Evolutionary conservation across 2,113 vertebrate genomes (phyloP).

Genomic region (Mirounga angustirostris): DNA sequence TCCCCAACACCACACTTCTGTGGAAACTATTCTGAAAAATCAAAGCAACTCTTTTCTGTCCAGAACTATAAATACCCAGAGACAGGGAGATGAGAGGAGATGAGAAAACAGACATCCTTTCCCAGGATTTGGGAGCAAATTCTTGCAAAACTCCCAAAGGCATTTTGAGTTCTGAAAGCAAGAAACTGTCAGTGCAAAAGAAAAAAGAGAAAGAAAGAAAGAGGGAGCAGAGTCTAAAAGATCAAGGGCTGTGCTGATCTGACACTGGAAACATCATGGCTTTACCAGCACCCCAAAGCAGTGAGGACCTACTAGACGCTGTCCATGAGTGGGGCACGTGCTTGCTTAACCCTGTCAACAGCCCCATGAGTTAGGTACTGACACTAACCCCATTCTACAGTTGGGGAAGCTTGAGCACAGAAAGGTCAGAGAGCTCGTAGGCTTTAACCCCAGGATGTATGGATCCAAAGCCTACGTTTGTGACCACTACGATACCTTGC

Average conservation of each 20-base stretch:
- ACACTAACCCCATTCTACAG: not conserved
- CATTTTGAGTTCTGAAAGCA: slow-evolving; percentile 72
- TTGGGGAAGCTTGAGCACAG: not conserved
- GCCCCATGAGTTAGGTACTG: not conserved
- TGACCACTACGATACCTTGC: not conserved
- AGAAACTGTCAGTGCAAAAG: not conserved
- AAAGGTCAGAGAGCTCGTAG: not conserved
- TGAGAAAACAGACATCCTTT: slow-evolving; percentile 80
- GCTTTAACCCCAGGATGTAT: not conserved
- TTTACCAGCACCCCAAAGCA: not conserved
- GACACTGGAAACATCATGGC: fast-evolving
- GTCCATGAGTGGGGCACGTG: not conserved
- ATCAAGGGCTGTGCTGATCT: not conserved
- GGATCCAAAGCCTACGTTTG: not conserved
- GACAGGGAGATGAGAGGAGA: slow-evolving; percentile 75
- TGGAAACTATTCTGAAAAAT: slow-evolving; percentile 83
- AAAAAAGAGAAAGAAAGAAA: not conserved
- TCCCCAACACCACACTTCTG: slow-evolving; percentile 62
- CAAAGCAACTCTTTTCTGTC: slow-evolving; percentile 77
- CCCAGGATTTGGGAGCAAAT: slow-evolving; percentile 76
- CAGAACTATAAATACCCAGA: slow-evolving; percentile 82
- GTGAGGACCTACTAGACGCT: not conserved
- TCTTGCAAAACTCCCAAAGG: slow-evolving; percentile 74
- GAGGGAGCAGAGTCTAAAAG: not conserved
- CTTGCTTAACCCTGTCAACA: not conserved